Evolutionary conservation across 2,888 invertebrate species (phyloP).

Genomic region (Drosophila conformis): DNA sequence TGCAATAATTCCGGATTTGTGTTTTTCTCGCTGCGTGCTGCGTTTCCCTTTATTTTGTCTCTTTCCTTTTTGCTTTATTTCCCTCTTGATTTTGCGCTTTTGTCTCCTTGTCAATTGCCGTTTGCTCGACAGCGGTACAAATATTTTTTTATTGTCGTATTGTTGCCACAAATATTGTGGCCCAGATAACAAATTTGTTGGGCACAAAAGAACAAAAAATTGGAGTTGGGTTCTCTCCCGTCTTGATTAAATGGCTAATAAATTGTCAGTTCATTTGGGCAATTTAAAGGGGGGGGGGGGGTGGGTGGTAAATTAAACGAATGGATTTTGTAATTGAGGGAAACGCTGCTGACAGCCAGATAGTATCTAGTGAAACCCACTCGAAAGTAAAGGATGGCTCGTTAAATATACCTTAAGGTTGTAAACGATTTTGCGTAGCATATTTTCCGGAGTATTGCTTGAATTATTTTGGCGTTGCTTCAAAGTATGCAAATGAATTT

Average conservation of each 20-base stretch:
- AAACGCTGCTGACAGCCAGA: neutral
- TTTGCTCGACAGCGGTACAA: constrained; percentile 37
- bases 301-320: neutral
- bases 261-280: constrained; percentile 3
- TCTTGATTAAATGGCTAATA: constrained; percentile 16
- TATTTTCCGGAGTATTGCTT: neutral
- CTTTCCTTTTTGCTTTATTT: neutral
- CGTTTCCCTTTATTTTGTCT: constrained; percentile 3
- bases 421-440: neutral
- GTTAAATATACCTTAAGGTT: neutral
- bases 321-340: neutral
- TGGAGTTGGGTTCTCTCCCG: neutral
- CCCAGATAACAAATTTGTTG: constrained; percentile 30
- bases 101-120: constrained; percentile 39
- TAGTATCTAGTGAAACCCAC: neutral
- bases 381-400: neutral
- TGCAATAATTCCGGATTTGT: constrained; percentile 57
- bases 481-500: neutral
- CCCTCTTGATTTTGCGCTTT: constrained; percentile 13
- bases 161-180: constrained; percentile 55
- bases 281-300: neutral
- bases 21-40: constrained; percentile 52
- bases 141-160: constrained; percentile 45
- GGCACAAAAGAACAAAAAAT: neutral
- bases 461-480: neutral